Percentiles rank a stretch among this genome's conserved stretches.
Conservation (phyloP, 2,797 vertebrate genomes). For the Urosaurus nigricauda region DNA sequence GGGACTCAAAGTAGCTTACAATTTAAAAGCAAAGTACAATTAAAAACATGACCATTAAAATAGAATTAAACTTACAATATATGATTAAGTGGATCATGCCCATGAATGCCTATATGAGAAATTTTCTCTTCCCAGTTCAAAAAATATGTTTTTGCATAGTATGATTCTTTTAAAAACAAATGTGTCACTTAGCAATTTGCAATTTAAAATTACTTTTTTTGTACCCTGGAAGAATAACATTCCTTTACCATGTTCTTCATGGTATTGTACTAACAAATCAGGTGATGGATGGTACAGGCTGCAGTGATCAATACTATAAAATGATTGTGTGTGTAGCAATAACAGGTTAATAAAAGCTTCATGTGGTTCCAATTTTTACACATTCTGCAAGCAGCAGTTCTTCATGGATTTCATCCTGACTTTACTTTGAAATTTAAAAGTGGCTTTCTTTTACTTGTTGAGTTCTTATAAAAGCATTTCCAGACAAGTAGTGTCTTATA, state of each 20-base stretch:
- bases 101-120: too few species aligned
- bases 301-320: not conserved
- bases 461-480: not conserved
- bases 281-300: not conserved
- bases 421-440: slow-evolving; percentile 19
- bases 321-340: not conserved
- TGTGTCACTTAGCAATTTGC: not conserved
- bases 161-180: not conserved
- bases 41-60: too few species aligned
- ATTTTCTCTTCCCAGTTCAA: too few species aligned
- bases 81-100: too few species aligned
- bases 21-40: too few species aligned
- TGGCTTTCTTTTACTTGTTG: slow-evolving; percentile 28
- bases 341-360: slow-evolving; percentile 30
- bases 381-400: slow-evolving; percentile 31
- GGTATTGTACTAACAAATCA: not conserved
- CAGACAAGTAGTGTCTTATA: not conserved
- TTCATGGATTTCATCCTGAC: slow-evolving; percentile 35
- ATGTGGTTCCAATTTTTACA: slow-evolving; percentile 41
- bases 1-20: too few species aligned
- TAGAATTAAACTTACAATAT: too few species aligned
- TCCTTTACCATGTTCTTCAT: not conserved
- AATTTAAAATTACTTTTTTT: not conserved
- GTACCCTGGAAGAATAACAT: not conserved
- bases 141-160: not conserved